Percentiles rank a stretch among this genome's conserved stretches.
phyloP scores from a whole-genome alignment of 1,140 invertebrate genomes.

The Chymomyza costata region DNA sequence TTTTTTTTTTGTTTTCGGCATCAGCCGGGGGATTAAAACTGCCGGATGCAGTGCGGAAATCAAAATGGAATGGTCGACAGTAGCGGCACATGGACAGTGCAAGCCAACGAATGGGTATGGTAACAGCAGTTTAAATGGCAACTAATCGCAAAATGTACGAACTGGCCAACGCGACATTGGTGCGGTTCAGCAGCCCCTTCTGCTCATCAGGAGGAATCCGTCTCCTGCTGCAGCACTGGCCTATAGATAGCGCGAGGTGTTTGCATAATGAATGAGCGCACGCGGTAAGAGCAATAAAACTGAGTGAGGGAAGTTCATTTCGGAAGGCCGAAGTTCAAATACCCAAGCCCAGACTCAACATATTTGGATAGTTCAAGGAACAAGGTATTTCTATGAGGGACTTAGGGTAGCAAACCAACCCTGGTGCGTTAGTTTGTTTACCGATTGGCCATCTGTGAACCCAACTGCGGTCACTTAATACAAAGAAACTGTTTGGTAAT shows the following conservation, averaged over 20 bases:
- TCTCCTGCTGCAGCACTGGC: too few species aligned
- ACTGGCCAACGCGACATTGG: background rate
- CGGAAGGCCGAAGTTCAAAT: too few species aligned
- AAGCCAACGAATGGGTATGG: slow-evolving; percentile 17
- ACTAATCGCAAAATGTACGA: slow-evolving; percentile 61
- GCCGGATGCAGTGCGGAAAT: slow-evolving; percentile 67
- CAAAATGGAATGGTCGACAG: slow-evolving; percentile 60
- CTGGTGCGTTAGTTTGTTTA: too few species aligned
- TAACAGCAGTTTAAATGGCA: slow-evolving; percentile 71
- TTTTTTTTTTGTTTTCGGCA: slow-evolving; percentile 13
- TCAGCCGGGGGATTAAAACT: slow-evolving; percentile 55
- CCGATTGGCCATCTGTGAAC: too few species aligned
- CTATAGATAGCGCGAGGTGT: slow-evolving; percentile 59
- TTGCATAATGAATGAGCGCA: slow-evolving; percentile 64
- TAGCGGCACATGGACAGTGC: slow-evolving; percentile 17
- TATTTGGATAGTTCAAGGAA: too few species aligned
- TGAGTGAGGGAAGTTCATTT: too few species aligned
- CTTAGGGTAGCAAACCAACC: too few species aligned
- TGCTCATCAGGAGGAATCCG: too few species aligned
- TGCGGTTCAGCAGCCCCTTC: background rate
- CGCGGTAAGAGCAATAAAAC: slow-evolving; percentile 19
- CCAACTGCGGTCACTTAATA: too few species aligned
- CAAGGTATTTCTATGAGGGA: too few species aligned
- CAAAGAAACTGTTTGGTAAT: too few species aligned
- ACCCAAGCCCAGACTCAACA: too few species aligned